Evolutionary conservation across 2,888 invertebrate genomes (phyloP), one percentile per base, ranked within the genome.

Genomic region (Sminthurides aquaticus): DNA sequence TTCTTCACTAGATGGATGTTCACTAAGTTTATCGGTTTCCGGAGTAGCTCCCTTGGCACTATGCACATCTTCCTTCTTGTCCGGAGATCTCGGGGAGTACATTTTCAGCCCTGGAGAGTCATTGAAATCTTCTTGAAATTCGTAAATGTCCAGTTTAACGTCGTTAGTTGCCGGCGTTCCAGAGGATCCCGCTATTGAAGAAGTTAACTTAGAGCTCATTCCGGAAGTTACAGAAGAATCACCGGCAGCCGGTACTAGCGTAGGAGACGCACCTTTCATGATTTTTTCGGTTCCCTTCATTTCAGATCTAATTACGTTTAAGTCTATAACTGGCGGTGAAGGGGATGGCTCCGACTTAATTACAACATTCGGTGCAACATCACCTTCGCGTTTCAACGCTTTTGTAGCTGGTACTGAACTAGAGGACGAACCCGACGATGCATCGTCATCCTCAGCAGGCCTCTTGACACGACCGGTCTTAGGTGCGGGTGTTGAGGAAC

Each of bases 231-330:
- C n/a, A n/a, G n/a, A n/a, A n/a, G n/a, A n/a, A n/a, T n/a, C n/a
- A n/a, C n/a, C n/a, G n/a, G n/a, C n/a, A n/a, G n/a, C n/a, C n/a
- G n/a, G n/a, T n/a, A n/a, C n/a, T n/a, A n/a, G n/a, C n/a, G n/a
- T n/a, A n/a, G 69, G 62, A 48, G 49, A 64, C 0, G n/a, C n/a
- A n/a, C n/a, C n/a, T n/a, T n/a, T n/a, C n/a, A n/a, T 85, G 8
- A 83, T 81, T 74, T 85, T 85, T 61, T 85, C 84, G 59, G 90
- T 85, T 3, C 90, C 91, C 78, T 91, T 91, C n/a, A n/a, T 77
- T 91, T 91, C 0, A 89, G 89, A 71, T 90, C 82, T 65, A 91
- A 90, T 80, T 90, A 89, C 79, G n/a, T 88, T 90, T 26, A 91
- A 81, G 79, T 91, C 91, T 76, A 88, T 90, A 76, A 90, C 90